phyloP scores from a whole-genome alignment of 2,113 vertebrate genomes.

The Chamaea fasciata region DNA sequence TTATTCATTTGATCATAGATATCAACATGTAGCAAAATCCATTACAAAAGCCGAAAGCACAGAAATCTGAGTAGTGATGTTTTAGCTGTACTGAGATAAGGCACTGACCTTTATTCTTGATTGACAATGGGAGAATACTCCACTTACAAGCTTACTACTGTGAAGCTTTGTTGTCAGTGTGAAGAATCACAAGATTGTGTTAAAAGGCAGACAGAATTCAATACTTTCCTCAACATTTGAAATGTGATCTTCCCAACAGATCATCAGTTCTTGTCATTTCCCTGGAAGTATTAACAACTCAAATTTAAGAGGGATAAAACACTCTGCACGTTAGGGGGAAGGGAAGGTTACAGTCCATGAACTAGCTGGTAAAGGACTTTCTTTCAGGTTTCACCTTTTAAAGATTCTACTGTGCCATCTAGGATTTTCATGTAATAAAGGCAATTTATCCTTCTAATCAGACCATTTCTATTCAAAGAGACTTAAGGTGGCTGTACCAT shows the following conservation, averaged over 20 bases:
- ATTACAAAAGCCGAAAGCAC: background rate
- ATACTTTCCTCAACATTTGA: background rate
- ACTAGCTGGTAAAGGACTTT: background rate
- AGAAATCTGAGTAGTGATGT: background rate
- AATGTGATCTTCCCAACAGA: background rate
- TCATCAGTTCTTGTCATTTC: background rate
- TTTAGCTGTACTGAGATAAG: background rate
- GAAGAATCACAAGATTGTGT: background rate
- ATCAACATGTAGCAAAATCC: background rate
- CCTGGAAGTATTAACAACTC: background rate
- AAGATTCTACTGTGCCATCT: background rate
- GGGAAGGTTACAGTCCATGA: background rate
- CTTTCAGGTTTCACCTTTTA: background rate
- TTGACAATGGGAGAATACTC: slow-evolving; percentile 3
- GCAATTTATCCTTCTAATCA: background rate
- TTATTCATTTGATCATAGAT: background rate
- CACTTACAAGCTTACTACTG: background rate
- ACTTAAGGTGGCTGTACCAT: background rate
- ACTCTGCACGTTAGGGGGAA: background rate
- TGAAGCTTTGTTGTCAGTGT: background rate
- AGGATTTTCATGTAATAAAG: background rate
- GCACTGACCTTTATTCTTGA: slow-evolving; percentile 9
- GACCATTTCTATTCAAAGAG: background rate
- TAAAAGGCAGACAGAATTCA: background rate
- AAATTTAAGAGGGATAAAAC: slow-evolving; percentile 4